Conservation (phyloP, 1,140 invertebrate genomes). For the Acromyrmex charruanus region DNA sequence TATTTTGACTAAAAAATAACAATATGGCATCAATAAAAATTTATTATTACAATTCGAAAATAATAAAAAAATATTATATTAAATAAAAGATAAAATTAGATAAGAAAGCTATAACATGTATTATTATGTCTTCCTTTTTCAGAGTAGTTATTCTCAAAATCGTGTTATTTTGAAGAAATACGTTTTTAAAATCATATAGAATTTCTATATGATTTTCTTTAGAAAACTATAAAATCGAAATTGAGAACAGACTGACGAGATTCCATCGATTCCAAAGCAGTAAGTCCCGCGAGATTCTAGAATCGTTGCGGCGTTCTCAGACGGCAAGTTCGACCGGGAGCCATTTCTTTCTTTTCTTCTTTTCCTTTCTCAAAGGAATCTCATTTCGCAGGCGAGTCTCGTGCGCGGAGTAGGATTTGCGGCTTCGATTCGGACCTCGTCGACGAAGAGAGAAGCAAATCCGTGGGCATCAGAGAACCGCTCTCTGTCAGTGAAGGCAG, state of each 20-base stretch:
- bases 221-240: conserved; percentile 8
- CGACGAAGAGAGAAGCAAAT: conserved; percentile 68
- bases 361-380: conserved; percentile 62
- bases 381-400: conserved; percentile 79
- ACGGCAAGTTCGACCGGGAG: conserved; percentile 11
- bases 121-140: too few species aligned
- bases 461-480: conserved; percentile 67
- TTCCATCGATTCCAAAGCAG: conserved; percentile 23
- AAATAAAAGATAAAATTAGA: background rate
- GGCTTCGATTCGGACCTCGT: conserved; percentile 68
- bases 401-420: conserved; percentile 71
- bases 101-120: background rate
- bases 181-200: background rate
- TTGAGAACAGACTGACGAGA: background rate
- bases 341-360: conserved; percentile 35
- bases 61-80: background rate
- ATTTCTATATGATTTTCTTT: background rate
- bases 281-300: conserved; percentile 9
- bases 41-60: background rate
- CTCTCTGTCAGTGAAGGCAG: background rate
- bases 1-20: background rate
- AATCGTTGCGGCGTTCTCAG: conserved; percentile 5
- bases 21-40: background rate
- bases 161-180: background rate
- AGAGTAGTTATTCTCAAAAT: background rate